Percentiles rank a stretch among this genome's conserved stretches.
phyloP scores from a whole-genome alignment of 2,888 invertebrate genomes.

The Adelognathus sp. region DNA sequence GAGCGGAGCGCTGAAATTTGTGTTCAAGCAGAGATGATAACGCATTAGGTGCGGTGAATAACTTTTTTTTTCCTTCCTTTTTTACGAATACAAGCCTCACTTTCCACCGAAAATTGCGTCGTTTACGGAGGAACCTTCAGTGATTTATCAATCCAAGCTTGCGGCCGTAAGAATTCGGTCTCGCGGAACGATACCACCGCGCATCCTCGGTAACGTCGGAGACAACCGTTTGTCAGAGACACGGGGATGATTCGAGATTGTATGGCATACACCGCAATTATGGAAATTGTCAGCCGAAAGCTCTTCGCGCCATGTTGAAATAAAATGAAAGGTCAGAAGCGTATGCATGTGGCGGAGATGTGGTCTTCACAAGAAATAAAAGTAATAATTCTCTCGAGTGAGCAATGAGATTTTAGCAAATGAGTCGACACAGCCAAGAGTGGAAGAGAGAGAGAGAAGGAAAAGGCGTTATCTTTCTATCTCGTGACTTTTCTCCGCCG shows the following conservation, averaged over 20 bases:
- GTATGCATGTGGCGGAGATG: not conserved
- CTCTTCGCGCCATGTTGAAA: not conserved
- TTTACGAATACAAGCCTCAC: constrained; percentile 16
- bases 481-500: constrained; percentile 39
- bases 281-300: not conserved
- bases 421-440: constrained; percentile 4
- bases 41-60: too few relatives aligned
- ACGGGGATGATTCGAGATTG: not conserved
- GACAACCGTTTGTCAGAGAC: not conserved
- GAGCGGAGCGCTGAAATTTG: too few relatives aligned
- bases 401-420: constrained; percentile 55
- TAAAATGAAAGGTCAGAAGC: not conserved
- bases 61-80: constrained; percentile 7
- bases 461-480: constrained; percentile 45
- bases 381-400: constrained; percentile 50
- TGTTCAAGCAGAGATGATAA: too few relatives aligned
- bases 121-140: constrained; percentile 37
- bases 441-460: constrained; percentile 1
- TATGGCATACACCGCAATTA: not conserved
- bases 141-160: not conserved
- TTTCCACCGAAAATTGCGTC: constrained; percentile 55
- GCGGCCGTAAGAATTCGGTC: not conserved
- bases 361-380: constrained; percentile 10
- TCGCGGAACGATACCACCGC: not conserved
- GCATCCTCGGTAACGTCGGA: not conserved